Evolutionary conservation across 2,888 invertebrate species (phyloP).

Genomic region (Cephus pygmeus): DNA sequence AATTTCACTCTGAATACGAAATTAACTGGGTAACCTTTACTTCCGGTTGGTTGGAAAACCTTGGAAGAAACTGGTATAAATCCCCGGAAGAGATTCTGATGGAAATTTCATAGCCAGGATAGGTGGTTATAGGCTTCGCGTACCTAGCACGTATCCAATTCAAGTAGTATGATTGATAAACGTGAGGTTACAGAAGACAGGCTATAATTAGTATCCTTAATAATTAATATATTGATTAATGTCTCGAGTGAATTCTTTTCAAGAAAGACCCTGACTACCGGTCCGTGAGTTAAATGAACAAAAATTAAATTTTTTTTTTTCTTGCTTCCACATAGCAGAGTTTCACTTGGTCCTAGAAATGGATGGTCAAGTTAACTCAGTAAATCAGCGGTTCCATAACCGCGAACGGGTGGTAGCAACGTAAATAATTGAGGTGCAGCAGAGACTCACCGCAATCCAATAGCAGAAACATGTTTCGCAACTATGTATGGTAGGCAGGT

Average conservation of each 20-base stretch:
- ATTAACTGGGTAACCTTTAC: neutral
- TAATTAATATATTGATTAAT: neutral
- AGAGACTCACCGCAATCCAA: conserved; percentile 34
- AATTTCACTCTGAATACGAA: neutral
- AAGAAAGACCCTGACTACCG: neutral
- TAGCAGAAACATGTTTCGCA: conserved; percentile 26
- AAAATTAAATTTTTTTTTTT: neutral
- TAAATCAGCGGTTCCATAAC: conserved; percentile 47
- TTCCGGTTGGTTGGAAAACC: neutral
- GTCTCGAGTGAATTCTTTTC: neutral
- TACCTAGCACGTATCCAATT: neutral
- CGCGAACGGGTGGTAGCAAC: conserved; percentile 32
- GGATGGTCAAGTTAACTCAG: conserved; percentile 35
- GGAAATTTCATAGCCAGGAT: neutral
- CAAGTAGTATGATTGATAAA: neutral
- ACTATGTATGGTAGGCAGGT: neutral
- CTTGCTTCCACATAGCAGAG: conserved; percentile 11
- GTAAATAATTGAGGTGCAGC: conserved; percentile 39
- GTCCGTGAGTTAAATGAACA: neutral
- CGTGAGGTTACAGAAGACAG: neutral
- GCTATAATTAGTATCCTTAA: neutral
- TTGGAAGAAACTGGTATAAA: neutral
- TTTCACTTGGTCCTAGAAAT: conserved; percentile 32
- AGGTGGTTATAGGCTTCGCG: neutral
- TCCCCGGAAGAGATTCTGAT: neutral